These are phyloP conservation scores for Bradypodion pumilum DNA, from an alignment of 2,797 vertebrate species.

Conservation along the genomic window DNA sequence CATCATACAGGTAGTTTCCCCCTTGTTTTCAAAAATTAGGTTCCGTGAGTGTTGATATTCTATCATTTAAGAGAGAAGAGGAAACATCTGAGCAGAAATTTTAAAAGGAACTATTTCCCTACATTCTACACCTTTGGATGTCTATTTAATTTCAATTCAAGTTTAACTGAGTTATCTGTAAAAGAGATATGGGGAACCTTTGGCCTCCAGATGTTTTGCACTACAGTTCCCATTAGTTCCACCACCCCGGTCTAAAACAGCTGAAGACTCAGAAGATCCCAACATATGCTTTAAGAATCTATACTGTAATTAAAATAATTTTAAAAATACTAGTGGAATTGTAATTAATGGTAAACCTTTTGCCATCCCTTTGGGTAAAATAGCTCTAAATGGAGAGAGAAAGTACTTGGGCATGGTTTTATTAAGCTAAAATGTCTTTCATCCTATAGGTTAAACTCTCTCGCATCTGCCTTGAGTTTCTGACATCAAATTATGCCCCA, in stretches of 20 bases:
- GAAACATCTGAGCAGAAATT: too few relatives aligned
- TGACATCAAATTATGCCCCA: too few relatives aligned
- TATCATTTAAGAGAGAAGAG: too few relatives aligned
- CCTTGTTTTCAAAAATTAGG: too few relatives aligned
- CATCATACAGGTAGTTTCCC: too few relatives aligned
- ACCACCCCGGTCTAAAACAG: not conserved
- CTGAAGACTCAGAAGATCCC: not conserved
- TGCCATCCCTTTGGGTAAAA: conserved; percentile 4
- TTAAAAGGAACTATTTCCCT: not conserved
- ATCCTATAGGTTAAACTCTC: not conserved
- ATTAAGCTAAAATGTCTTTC: conserved; percentile 5
- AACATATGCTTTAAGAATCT: not conserved
- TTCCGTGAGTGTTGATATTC: too few relatives aligned
- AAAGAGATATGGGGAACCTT: too few relatives aligned
- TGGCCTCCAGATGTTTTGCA: not conserved
- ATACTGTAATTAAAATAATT: not conserved
- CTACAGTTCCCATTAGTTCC: not conserved
- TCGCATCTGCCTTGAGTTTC: not conserved
- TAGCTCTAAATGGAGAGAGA: not conserved
- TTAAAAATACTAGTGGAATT: not conserved
- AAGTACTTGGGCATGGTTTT: not conserved
- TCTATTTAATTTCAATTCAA: not conserved
- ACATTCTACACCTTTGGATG: not conserved
- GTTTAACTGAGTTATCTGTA: not conserved
- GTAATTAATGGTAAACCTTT: conserved; percentile 2